Conservation (phyloP, 1,140 invertebrate genomes). For the Lordiphosa mommai region DNA sequence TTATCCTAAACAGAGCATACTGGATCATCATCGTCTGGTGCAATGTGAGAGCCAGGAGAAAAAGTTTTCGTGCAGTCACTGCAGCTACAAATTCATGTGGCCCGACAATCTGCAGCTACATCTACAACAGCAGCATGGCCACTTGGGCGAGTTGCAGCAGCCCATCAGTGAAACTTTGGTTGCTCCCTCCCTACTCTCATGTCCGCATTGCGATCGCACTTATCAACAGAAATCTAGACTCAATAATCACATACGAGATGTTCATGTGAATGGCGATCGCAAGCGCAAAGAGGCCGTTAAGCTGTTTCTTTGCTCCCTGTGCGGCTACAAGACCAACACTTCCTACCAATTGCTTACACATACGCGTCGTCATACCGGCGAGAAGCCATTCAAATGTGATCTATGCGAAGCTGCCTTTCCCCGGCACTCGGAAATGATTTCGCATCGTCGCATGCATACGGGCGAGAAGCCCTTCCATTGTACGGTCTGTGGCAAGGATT, state of each 20-base stretch:
- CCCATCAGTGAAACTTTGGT: not conserved
- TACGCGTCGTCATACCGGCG: conserved; percentile 80
- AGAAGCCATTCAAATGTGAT: conserved; percentile 67
- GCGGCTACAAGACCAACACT: conserved; percentile 80
- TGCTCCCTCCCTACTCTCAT: conserved; percentile 75
- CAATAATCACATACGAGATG: conserved; percentile 63
- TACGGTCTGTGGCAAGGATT: conserved; percentile 65
- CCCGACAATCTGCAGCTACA: conserved; percentile 81
- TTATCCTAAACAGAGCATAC: conserved; percentile 37
- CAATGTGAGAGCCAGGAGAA: conserved; percentile 65
- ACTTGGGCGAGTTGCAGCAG: conserved; percentile 24
- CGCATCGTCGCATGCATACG: conserved; percentile 59
- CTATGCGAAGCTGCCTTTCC: conserved; percentile 64
- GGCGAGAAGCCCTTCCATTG: conserved; percentile 65
- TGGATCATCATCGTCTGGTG: conserved; percentile 58
- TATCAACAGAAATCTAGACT: conserved; percentile 64
- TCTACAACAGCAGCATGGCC: conserved; percentile 75
- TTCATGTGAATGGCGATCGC: conserved; percentile 63
- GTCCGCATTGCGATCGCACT: conserved; percentile 64
- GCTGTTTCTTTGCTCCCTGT: conserved; percentile 81
- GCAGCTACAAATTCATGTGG: conserved; percentile 80
- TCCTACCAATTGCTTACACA: conserved; percentile 80
- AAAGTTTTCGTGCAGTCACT: conserved; percentile 79
- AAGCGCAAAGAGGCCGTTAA: conserved; percentile 64
- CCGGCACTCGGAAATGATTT: conserved; percentile 52